A percentile compares a stretch with the other conserved stretches of the same genome.
These are phyloP conservation scores for Polyergus mexicanus DNA, from an alignment of 1,140 invertebrate species.

Conservation along the genomic window DNA sequence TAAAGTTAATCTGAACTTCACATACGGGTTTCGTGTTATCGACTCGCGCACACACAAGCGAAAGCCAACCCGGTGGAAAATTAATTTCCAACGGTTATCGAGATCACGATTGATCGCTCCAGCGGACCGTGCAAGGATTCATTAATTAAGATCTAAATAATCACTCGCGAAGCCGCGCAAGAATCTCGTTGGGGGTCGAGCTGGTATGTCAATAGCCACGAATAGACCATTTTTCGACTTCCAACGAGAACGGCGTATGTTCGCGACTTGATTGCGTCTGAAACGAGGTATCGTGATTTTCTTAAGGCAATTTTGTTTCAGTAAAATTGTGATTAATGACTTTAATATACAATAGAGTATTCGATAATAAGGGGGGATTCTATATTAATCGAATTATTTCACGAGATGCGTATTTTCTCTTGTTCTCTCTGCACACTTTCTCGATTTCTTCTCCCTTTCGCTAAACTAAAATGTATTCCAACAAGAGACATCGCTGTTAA, in stretches of 20 bases:
- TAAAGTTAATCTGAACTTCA: slow-evolving; percentile 24
- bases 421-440: background rate
- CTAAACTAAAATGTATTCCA: background rate
- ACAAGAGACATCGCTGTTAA: background rate
- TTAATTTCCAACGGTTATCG: slow-evolving; percentile 45
- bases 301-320: background rate
- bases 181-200: background rate
- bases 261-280: slow-evolving; percentile 43
- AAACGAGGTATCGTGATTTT: background rate
- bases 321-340: background rate
- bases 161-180: background rate
- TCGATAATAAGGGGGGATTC: background rate
- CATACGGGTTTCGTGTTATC: background rate
- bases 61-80: slow-evolving; percentile 11
- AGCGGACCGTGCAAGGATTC: slow-evolving; percentile 5
- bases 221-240: slow-evolving; percentile 31
- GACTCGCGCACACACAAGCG: slow-evolving; percentile 25
- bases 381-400: background rate
- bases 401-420: background rate
- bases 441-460: background rate
- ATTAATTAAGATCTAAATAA: slow-evolving; percentile 48
- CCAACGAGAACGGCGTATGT: slow-evolving; percentile 21
- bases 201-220: slow-evolving; percentile 9
- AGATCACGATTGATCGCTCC: slow-evolving; percentile 37
- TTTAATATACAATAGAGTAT: background rate